Conservation (phyloP, 2,888 invertebrate genomes). For the Drosophila austrosaltans region DNA sequence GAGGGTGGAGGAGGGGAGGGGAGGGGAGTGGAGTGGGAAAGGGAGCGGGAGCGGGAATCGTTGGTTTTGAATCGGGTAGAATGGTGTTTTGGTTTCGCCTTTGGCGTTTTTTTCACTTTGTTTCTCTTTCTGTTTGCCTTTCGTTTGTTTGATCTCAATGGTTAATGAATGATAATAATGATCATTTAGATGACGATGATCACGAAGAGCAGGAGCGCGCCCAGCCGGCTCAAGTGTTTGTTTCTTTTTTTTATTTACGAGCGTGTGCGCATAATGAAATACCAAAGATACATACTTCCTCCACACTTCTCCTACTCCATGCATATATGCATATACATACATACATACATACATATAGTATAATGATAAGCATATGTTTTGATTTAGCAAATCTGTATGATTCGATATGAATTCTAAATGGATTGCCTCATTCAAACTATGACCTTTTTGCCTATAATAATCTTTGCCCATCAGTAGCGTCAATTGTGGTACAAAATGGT, state of each 20-base stretch:
- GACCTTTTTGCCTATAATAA: constrained; percentile 10
- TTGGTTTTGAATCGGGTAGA: not conserved
- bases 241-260: constrained; percentile 61
- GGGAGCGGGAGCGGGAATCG: not conserved
- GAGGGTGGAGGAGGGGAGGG: not conserved
- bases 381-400: constrained; percentile 8
- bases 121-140: constrained; percentile 18
- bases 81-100: not conserved
- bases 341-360: not conserved
- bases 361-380: constrained; percentile 13
- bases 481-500: constrained; percentile 1
- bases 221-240: constrained; percentile 60
- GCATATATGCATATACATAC: constrained; percentile 10
- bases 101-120: constrained; percentile 22
- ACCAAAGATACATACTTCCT: constrained; percentile 29
- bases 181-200: constrained; percentile 4
- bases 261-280: constrained; percentile 44
- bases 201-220: constrained; percentile 18
- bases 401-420: no score
- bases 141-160: constrained; percentile 23
- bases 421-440: constrained; percentile 1
- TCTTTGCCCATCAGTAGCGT: constrained; percentile 11
- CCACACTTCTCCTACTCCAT: constrained; percentile 53
- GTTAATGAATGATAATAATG: constrained; percentile 1
- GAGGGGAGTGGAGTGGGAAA: not conserved